Percentiles rank a stretch among this genome's conserved stretches.
Conservation (phyloP, 2,797 vertebrate genomes). For the Hemibagrus guttatus region DNA sequence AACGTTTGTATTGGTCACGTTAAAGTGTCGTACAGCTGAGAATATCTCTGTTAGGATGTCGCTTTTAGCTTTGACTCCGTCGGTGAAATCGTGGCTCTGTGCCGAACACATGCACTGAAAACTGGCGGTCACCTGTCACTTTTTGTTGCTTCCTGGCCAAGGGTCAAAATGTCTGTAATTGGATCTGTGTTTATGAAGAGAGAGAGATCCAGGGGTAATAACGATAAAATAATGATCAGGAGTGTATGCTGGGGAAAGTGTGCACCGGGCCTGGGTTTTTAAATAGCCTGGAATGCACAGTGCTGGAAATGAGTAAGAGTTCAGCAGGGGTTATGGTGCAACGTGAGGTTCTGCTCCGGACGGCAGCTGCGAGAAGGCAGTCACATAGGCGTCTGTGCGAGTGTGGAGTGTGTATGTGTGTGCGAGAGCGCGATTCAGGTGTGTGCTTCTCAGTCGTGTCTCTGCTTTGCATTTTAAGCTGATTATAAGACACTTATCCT, state of each 20-base stretch:
- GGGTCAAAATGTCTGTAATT: background rate
- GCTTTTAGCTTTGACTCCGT: background rate
- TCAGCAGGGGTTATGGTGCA: slow-evolving; percentile 44
- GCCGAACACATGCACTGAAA: background rate
- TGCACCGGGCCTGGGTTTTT: slow-evolving; percentile 51
- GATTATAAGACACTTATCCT: slow-evolving; percentile 8
- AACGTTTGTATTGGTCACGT: background rate
- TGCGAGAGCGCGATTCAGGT: background rate
- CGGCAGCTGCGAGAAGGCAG: slow-evolving; percentile 35
- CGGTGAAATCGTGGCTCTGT: background rate
- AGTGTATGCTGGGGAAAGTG: slow-evolving; percentile 47
- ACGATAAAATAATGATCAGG: slow-evolving; percentile 54
- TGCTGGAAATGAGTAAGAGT: slow-evolving; percentile 58
- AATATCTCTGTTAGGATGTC: background rate
- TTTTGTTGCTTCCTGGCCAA: background rate
- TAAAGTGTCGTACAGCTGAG: background rate
- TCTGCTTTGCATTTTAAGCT: background rate
- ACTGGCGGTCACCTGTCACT: background rate
- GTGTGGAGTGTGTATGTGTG: slow-evolving; percentile 4
- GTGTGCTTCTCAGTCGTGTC: background rate
- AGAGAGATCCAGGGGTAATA: background rate
- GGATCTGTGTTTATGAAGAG: background rate
- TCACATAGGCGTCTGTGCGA: background rate
- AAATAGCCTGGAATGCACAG: slow-evolving; percentile 62
- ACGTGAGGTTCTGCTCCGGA: slow-evolving; percentile 31